Evolutionary conservation across 2,797 vertebrate species (phyloP).

Genomic region (Smutsia gigantea): DNA sequence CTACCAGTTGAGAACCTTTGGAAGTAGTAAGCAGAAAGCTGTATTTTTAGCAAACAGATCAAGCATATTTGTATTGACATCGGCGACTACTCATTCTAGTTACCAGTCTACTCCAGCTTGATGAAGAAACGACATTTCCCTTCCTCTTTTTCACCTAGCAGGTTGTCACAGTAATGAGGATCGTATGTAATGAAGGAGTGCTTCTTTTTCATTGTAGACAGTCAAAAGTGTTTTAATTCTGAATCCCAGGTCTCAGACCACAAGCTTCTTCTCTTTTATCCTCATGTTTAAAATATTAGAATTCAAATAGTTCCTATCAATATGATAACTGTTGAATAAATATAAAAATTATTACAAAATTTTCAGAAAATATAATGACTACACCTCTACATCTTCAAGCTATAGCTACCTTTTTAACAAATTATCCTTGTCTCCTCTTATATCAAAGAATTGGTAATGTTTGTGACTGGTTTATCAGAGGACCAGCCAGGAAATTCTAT

Average conservation of each 20-base stretch:
- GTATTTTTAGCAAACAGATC: not conserved
- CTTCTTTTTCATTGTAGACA: not conserved
- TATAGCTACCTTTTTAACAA: not conserved
- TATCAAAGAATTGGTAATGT: not conserved
- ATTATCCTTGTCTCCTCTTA: not conserved
- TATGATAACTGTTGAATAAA: not conserved
- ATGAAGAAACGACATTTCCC: not conserved
- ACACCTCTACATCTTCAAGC: not conserved
- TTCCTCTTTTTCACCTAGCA: not conserved
- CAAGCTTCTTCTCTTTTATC: not conserved
- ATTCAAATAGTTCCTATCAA: not conserved
- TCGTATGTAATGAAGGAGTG: not conserved
- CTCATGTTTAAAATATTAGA: not conserved
- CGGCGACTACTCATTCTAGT: not conserved
- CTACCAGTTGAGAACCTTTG: not conserved
- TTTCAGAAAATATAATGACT: slow-evolving; percentile 2
- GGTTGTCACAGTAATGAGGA: not conserved
- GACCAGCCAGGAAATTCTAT: not conserved
- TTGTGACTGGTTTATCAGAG: not conserved
- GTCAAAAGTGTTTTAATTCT: not conserved
- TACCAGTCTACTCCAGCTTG: not conserved
- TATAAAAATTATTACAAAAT: not conserved
- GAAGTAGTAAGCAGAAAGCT: not conserved
- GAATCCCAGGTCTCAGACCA: not conserved
- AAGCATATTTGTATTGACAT: not conserved